A percentile compares a stretch with the other conserved stretches of the same genome.
These are phyloP conservation scores for Panopea generosa DNA, from an alignment of 2,888 invertebrate genomes.

Conservation along the genomic window DNA sequence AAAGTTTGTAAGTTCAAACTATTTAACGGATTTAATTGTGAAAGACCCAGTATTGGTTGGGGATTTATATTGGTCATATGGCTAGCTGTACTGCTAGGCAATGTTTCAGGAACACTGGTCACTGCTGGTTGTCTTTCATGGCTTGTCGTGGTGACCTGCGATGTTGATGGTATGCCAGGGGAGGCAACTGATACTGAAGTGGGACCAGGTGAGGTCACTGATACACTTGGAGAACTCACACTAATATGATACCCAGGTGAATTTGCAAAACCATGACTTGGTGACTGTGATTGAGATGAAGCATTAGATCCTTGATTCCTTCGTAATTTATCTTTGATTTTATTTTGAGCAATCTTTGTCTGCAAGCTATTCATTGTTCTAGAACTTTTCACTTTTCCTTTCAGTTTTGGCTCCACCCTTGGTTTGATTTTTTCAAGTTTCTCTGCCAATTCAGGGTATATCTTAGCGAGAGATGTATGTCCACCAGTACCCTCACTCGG, in stretches of 20 bases:
- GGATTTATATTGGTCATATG: not conserved
- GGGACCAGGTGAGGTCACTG: conserved; percentile 12
- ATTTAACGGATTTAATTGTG: conserved; percentile 50
- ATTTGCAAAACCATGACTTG: conserved; percentile 62
- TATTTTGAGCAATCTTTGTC: conserved; percentile 85
- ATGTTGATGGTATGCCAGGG: not conserved
- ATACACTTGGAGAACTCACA: conserved; percentile 54
- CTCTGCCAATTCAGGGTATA: conserved; percentile 83
- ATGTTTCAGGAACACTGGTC: not conserved
- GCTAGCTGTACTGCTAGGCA: not conserved
- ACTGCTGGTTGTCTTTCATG: not conserved
- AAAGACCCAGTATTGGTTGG: conserved; percentile 36
- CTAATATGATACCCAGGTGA: conserved; percentile 59
- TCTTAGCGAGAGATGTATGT: conserved; percentile 78
- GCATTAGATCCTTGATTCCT: conserved; percentile 66
- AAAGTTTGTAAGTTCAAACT: conserved; percentile 50
- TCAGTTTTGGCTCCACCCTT: conserved; percentile 72
- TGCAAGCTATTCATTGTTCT: conserved; percentile 85
- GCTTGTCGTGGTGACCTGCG: not conserved
- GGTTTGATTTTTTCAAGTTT: conserved; percentile 81
- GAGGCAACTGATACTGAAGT: not conserved
- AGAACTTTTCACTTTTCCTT: conserved; percentile 79
- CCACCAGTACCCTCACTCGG: conserved; percentile 49
- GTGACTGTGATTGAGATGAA: conserved; percentile 71
- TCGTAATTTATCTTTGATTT: conserved; percentile 84